Base-by-base conservation (phyloP, 2,113 vertebrate genomes). In the Electrona antarctica region DNA sequence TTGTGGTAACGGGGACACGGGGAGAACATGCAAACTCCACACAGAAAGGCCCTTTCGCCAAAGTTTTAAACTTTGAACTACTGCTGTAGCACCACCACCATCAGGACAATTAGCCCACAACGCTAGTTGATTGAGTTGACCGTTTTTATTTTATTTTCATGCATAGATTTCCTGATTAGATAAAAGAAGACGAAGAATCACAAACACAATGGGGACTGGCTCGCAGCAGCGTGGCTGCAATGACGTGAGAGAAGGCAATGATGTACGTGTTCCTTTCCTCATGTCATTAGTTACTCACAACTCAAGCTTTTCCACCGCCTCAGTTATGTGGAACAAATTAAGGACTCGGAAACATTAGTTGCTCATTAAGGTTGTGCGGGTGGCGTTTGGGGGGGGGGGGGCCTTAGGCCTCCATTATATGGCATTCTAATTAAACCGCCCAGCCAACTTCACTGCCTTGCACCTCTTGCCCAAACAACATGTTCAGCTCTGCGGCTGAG, bases 311-410 rank as follows among this genome's bases (percentile, higher is more conserved):
- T 76, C 79, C 78, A 72, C 58, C 65, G 69, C 63, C 66, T 69
- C 69, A 55, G 74, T 72, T 75, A 69, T 77, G 76, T 75, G 74
- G 62, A 88, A 85, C 84, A 87, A 87, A 87, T 88, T 73, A 87
- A 81, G 81, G 69, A 85, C 79, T 76, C 62, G 77, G 66, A 80
- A 71, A 62, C 56, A 80, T 68, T 33, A 71, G 70, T 80, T 79
- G 74, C 82, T 86, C 82, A 79, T 89, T 83, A 88, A 74, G 51
- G 29, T 33, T 33, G 29, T 33, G 29, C 2, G 29, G 29, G 29
- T 33, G 29, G 29, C 2, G 29, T 33, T 2, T 33, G 2, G 29
- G 29, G 29, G 29, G 29, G 29, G 4, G 29, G 55, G 60, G 55
- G 64, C 47, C 63, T 75, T 76, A 76, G 76, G 41, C 48, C 14